A percentile compares a stretch with the other conserved stretches of the same genome.
phyloP scores from a whole-genome alignment of 2,113 vertebrate species.

The Oxyruncus cristatus region DNA sequence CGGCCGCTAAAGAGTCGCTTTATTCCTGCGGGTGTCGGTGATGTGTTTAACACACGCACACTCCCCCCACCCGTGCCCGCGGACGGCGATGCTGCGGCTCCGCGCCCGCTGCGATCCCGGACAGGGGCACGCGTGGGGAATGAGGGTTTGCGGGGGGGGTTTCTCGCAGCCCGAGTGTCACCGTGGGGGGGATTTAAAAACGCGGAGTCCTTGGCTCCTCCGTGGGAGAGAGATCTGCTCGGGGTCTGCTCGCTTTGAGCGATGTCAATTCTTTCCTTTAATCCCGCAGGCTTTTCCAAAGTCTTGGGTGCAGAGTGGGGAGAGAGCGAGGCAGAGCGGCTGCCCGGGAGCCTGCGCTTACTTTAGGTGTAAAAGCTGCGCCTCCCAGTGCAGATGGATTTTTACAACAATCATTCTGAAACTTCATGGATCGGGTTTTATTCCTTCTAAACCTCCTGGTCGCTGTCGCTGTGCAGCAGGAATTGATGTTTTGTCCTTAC shows the following conservation, averaged over 20 bases:
- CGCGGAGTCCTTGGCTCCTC: not conserved
- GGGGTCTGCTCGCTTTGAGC: not conserved
- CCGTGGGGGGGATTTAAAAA: not conserved
- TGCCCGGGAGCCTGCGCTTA: not conserved
- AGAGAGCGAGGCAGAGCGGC: not conserved
- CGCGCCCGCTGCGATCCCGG: not conserved
- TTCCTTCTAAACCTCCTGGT: not conserved
- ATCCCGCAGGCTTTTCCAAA: not conserved
- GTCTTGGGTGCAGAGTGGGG: not conserved
- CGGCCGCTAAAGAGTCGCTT: not conserved
- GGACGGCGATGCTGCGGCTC: not conserved
- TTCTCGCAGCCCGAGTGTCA: not conserved
- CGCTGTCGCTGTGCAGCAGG: not conserved
- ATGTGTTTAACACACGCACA: accelerated
- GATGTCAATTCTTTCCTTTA: not conserved
- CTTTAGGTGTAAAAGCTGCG: not conserved
- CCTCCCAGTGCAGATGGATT: not conserved
- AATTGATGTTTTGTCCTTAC: not conserved
- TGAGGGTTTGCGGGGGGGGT: not conserved
- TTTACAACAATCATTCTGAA: not conserved
- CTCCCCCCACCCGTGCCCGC: not conserved
- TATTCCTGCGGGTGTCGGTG: accelerated
- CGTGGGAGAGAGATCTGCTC: not conserved
- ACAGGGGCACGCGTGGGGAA: not conserved
- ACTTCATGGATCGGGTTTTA: not conserved